Evolutionary conservation across 2,888 invertebrate genomes (phyloP).

Genomic region (Tinea semifulvella): DNA sequence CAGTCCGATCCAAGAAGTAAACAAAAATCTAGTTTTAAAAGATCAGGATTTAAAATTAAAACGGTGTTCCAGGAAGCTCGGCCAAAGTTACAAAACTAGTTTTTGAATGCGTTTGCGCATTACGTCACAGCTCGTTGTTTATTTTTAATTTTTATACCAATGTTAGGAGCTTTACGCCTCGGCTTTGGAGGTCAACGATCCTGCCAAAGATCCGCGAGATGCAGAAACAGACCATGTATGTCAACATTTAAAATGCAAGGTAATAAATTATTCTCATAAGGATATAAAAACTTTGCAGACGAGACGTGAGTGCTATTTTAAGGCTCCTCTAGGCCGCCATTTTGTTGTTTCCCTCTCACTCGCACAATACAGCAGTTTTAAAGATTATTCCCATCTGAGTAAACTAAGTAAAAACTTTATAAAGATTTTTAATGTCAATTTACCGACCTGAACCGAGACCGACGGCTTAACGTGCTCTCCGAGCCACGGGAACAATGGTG

Average conservation of each 20-base stretch:
- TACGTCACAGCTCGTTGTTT: slow-evolving; percentile 21
- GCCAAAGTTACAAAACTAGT: slow-evolving; percentile 11
- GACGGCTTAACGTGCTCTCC: too few species aligned
- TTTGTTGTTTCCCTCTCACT: too few species aligned
- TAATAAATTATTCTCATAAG: slow-evolving; percentile 28
- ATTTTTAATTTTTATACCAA: slow-evolving; percentile 17
- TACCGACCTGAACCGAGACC: too few species aligned
- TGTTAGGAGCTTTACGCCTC: slow-evolving; percentile 23
- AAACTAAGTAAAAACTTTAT: too few species aligned
- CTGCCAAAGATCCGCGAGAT: slow-evolving; percentile 32
- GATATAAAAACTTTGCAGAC: slow-evolving; percentile 2
- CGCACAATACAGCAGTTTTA: too few species aligned
- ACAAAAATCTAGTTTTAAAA: too few species aligned
- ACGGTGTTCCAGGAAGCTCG: slow-evolving; percentile 7
- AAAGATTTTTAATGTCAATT: too few species aligned
- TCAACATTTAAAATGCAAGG: slow-evolving; percentile 36
- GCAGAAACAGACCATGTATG: slow-evolving; percentile 30
- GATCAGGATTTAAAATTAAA: too few species aligned
- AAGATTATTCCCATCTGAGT: too few species aligned
- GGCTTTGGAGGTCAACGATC: slow-evolving; percentile 55
- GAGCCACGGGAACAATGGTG: too few species aligned
- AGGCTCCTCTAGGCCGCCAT: too few species aligned
- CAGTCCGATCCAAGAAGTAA: too few species aligned
- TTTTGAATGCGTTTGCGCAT: slow-evolving; percentile 19
- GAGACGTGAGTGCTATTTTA: slow-evolving; percentile 6